Conservation (phyloP, 2,888 invertebrate species). For the Elegia similella region DNA sequence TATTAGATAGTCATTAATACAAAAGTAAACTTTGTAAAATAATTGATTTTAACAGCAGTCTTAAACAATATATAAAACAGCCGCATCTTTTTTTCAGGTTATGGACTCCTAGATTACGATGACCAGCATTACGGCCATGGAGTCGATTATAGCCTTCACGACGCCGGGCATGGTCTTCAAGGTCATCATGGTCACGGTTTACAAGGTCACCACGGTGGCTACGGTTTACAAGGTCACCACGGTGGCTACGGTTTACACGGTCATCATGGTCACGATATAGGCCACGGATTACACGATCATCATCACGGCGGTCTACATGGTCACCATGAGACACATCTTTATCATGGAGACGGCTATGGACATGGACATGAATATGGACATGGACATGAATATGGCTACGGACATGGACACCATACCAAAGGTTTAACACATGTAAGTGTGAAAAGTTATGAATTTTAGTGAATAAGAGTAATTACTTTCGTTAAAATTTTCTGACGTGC, state of each 20-base stretch:
- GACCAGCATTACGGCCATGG: conserved; percentile 52
- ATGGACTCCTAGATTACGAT: conserved; percentile 59
- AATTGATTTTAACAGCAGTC: no score
- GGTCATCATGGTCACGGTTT: background rate
- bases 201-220: conserved; percentile 26
- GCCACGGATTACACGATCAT: conserved; percentile 28
- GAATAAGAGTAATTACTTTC: no score
- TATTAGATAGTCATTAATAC: no score
- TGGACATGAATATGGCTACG: conserved; percentile 38
- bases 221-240: conserved; percentile 32
- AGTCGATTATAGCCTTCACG: conserved; percentile 48
- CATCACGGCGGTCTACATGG: conserved; percentile 25
- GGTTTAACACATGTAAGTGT: conserved; percentile 61
- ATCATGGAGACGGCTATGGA: conserved; percentile 35
- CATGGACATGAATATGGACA: conserved; percentile 37
- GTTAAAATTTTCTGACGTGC: no score
- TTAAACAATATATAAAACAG: background rate
- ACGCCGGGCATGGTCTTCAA: background rate
- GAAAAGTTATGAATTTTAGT: no score
- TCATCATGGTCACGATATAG: conserved; percentile 41
- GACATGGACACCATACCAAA: conserved; percentile 48
- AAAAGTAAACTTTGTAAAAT: no score
- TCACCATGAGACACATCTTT: conserved; percentile 35
- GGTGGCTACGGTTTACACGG: conserved; percentile 27
- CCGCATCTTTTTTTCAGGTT: conserved; percentile 44